Percentiles rank a stretch among this genome's conserved stretches.
phyloP scores from a whole-genome alignment of 2,888 invertebrate genomes.

The Hymenopus coronatus region DNA sequence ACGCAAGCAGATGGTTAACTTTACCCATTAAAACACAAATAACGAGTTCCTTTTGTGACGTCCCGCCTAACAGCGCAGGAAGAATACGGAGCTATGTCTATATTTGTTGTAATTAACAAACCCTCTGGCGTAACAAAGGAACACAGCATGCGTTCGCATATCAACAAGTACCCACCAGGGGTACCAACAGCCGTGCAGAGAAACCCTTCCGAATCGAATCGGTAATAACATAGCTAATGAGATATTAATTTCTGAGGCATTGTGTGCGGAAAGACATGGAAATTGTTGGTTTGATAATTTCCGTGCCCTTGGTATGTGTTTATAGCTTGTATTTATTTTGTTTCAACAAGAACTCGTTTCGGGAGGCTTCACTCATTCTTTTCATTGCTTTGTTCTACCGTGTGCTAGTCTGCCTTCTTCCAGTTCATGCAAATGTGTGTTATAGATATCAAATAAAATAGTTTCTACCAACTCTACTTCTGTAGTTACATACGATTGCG shows the following conservation, averaged over 20 bases:
- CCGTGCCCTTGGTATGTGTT: not conserved
- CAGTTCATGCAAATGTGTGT: not conserved
- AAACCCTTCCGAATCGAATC: not conserved
- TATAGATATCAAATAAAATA: no score
- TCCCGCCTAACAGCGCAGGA: not conserved
- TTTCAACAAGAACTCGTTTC: not conserved
- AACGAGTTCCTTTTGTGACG: not conserved
- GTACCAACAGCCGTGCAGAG: not conserved
- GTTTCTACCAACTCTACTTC: no score
- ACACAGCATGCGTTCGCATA: not conserved
- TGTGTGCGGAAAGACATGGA: not conserved
- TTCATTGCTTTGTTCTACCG: not conserved
- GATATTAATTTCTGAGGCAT: constrained; percentile 9
- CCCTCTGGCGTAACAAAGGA: not conserved
- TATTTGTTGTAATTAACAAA: constrained; percentile 21
- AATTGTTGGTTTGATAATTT: not conserved
- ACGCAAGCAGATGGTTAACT: not conserved
- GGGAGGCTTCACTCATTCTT: not conserved
- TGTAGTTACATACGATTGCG: no score
- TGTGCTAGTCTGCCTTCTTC: not conserved
- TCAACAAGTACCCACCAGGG: not conserved
- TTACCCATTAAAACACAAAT: not conserved
- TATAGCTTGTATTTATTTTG: not conserved
- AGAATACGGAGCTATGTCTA: constrained; percentile 17
- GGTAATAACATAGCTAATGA: constrained; percentile 18